Conservation (phyloP, 2,797 vertebrate genomes). For the Notoglanidium macrostoma region DNA sequence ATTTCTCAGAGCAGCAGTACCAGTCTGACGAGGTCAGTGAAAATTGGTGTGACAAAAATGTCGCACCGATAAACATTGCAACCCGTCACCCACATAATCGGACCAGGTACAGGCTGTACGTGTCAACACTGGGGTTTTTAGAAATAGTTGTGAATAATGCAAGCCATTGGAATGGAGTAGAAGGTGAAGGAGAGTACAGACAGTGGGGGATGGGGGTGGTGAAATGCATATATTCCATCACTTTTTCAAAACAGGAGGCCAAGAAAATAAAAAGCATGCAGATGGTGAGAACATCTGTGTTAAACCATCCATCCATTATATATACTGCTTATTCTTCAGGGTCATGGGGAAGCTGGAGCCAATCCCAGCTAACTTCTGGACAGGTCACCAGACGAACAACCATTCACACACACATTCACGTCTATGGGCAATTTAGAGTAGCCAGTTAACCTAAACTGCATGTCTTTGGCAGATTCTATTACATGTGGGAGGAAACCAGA, state of each 20-base stretch:
- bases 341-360: no score
- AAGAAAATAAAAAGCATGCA: background rate
- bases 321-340: no score
- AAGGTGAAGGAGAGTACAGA: constrained; percentile 25
- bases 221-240: background rate
- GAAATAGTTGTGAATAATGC: constrained; percentile 51
- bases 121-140: constrained; percentile 23
- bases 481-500: no score
- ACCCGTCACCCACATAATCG: background rate
- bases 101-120: background rate
- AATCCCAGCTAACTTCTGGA: no score
- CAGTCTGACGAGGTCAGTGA: constrained; percentile 18
- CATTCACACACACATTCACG: no score
- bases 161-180: constrained; percentile 48
- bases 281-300: background rate
- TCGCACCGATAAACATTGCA: constrained; percentile 27
- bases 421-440: no score
- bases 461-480: no score
- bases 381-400: no score
- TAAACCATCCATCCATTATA: background rate
- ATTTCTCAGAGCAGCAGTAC: background rate
- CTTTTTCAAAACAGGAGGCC: background rate
- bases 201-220: background rate
- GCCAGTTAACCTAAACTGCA: no score
- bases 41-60: background rate